Base-by-base conservation (phyloP, 2,113 vertebrate species). In the Leucosticte australis region DNA sequence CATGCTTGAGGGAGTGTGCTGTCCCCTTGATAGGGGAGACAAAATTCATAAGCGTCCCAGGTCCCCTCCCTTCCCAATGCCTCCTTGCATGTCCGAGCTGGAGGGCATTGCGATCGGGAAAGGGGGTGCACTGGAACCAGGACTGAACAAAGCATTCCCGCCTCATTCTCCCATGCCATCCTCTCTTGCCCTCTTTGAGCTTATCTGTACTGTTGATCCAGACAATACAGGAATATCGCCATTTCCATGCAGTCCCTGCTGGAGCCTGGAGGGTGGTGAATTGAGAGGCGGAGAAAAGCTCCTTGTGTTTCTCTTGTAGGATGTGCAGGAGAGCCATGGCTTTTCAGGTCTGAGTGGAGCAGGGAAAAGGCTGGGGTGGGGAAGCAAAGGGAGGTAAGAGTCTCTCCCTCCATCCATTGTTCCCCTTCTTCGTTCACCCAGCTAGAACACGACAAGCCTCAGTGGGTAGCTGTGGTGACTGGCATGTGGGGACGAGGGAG, bases 101-200 rank as follows among this genome's bases (percentile, higher is more conserved):
- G 97, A 98, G 97, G 97, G 96, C 96, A 97, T 70, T 96, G 96
- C 55, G 47, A 96, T 95, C 35, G 55, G 42, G 83, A 81, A 94
- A 97, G 87, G 90, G 83, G 37, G n/a, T 94, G 89, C 17, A 30
- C 6, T 89, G 89, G 91, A 96, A 82, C 73, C 74, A 53, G 94
- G 91, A 86, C 15, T 15, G 41, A 95, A 96, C 93, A 96, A 95
- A 95, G 92, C 80, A 71, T 93, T 83, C 79, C 79, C 0, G 18
- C 84, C 73, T 92, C 76, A 27, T 93, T 92, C 95, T 97, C 60
- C 60, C 13, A 37, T 96, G 96, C 89, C 86, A 90, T 68, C 90
- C 77, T 76, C 83, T 92, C 78, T 85, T 94, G 90, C 62, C 49
- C 77, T 93, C 77, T 84, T 70, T 31, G 70, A 93, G 94, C 33